These are phyloP conservation scores for Pomacea maculata DNA, from an alignment of 1,140 invertebrate genomes.

Conservation along the genomic window DNA sequence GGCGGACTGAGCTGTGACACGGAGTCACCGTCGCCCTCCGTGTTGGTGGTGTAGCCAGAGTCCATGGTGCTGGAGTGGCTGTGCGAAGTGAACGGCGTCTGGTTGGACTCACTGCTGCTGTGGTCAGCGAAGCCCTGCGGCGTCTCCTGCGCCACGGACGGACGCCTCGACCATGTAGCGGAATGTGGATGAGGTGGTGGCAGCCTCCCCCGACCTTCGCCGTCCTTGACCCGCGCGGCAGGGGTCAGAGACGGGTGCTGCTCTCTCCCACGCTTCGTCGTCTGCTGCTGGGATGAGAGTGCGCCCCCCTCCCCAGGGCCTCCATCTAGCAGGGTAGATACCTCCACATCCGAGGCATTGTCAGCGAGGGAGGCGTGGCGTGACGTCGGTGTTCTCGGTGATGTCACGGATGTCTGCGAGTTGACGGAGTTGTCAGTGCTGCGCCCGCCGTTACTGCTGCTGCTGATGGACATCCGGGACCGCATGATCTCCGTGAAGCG, in stretches of 20 bases:
- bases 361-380: slow-evolving; percentile 16
- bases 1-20: slow-evolving; percentile 13
- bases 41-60: slow-evolving; percentile 42
- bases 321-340: slow-evolving; percentile 17
- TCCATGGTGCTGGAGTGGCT: slow-evolving; percentile 36
- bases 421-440: slow-evolving; percentile 1
- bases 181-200: background rate
- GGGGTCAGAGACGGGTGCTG: background rate
- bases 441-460: slow-evolving; percentile 11
- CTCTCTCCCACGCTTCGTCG: background rate
- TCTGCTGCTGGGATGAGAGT: background rate
- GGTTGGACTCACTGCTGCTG: slow-evolving; percentile 23
- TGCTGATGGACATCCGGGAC: slow-evolving; percentile 18
- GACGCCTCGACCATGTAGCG: background rate
- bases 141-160: background rate
- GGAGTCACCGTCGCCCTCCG: slow-evolving; percentile 34
- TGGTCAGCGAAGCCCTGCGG: slow-evolving; percentile 17
- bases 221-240: background rate
- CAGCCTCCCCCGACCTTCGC: background rate
- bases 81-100: slow-evolving; percentile 27
- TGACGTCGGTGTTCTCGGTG: slow-evolving; percentile 15
- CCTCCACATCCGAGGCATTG: slow-evolving; percentile 27
- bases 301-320: background rate
- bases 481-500: slow-evolving; percentile 43
- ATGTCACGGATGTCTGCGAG: slow-evolving; percentile 10